Evolutionary conservation across 2,888 invertebrate genomes (phyloP), one percentile per base, ranked within the genome.

Genomic region (Tortrix viridana): DNA sequence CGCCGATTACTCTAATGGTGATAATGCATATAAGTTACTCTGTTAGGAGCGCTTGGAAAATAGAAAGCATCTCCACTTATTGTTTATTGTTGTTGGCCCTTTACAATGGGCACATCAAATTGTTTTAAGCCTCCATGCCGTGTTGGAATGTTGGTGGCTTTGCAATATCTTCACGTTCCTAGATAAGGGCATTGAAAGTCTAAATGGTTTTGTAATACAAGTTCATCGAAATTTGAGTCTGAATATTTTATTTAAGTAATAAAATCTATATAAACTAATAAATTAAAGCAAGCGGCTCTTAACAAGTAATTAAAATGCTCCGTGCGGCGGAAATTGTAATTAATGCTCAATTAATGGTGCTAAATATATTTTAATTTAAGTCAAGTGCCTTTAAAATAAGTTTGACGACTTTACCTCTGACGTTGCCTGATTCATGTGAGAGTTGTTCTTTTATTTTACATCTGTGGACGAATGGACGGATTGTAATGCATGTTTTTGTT

Each of bases 11-110:
- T 77, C 76, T 85, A 77, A 82, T 82, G 81, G 77, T 79, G 77
- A 77, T 83, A 83, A 85, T 82, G 81, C 80, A 82, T 74, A 80
- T 76, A 81, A 78, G 69, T 79, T 74, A 80, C 82, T 85, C 82
- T 84, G 85, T 82, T 82, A 77, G 69, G 69, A 70, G 72, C 75
- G 71, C 75, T 67, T 75, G 73, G 72, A 71, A 74, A 82, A 78
- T 85, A 80, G 86, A 86, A 85, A 88, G 81, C 75, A 70, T 76
- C 75, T 73, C 71, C 74, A 67, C 73, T 74, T 77, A 75, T 80
- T 76, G 75, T 81, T 76, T 78, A 79, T 75, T 81, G 76, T 81
- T 79, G 76, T 76, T 72, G 71, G 74, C 73, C 74, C 67, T 67
- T 73, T 74, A 77, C 80, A 80, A 81, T 80, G 69, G 74, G 68